These are phyloP conservation scores for Epinephelus coioides DNA, from an alignment of 2,797 vertebrate genomes.

Conservation along the genomic window DNA sequence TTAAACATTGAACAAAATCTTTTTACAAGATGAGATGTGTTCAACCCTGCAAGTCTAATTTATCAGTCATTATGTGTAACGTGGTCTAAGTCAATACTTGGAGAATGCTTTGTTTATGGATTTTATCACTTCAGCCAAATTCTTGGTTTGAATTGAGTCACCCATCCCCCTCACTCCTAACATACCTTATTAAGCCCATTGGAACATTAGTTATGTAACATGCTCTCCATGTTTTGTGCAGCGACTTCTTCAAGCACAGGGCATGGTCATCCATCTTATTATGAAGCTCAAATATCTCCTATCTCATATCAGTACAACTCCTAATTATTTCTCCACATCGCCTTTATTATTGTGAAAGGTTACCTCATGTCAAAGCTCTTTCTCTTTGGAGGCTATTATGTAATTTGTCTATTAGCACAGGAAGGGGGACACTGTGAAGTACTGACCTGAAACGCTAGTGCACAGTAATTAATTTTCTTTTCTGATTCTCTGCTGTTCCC, in stretches of 20 bases:
- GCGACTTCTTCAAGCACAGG: slow-evolving; percentile 8
- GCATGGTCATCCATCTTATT: slow-evolving; percentile 40
- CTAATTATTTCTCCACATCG: slow-evolving; percentile 49
- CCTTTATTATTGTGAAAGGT: slow-evolving; percentile 58
- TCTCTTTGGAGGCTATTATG: slow-evolving; percentile 64
- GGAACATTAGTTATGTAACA: slow-evolving; percentile 63
- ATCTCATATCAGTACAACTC: slow-evolving; percentile 35
- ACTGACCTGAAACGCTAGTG: slow-evolving; percentile 71
- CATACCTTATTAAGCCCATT: slow-evolving; percentile 48
- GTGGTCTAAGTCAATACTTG: slow-evolving; percentile 4
- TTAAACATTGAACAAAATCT: slow-evolving; percentile 42
- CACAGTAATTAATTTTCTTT: slow-evolving; percentile 69
- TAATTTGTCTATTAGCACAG: slow-evolving; percentile 71
- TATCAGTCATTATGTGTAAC: slow-evolving; percentile 9
- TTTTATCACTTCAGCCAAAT: slow-evolving; percentile 56
- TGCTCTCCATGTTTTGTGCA: slow-evolving; percentile 38
- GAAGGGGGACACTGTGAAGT: slow-evolving; percentile 65
- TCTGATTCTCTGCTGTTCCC: slow-evolving; percentile 59
- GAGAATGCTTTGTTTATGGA: slow-evolving; percentile 46
- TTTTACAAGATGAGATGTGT: neutral
- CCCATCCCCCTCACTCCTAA: slow-evolving; percentile 29
- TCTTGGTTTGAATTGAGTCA: slow-evolving; percentile 61
- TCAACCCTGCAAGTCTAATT: slow-evolving; percentile 6
- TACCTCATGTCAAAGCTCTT: slow-evolving; percentile 54
- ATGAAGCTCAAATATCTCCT: slow-evolving; percentile 36